Conservation (phyloP, 2,113 vertebrate species). For the Cettia cetti region DNA sequence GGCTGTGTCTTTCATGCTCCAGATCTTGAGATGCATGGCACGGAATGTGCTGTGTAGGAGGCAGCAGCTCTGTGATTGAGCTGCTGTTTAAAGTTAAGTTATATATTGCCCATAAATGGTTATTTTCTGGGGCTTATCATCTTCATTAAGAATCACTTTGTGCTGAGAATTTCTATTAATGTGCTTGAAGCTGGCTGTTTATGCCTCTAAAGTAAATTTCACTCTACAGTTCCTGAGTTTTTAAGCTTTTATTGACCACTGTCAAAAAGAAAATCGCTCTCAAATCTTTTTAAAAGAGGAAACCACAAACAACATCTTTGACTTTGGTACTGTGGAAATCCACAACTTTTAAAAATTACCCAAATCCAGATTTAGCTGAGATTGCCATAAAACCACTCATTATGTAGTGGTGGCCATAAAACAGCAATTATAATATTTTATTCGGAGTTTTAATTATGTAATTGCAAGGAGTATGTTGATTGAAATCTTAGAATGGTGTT, state of each 20-base stretch:
- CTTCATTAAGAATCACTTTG: constrained; percentile 17
- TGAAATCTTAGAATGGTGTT: neutral
- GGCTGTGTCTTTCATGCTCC: neutral
- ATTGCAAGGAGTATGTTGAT: neutral
- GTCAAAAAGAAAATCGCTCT: neutral
- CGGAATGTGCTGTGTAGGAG: neutral
- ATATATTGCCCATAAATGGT: neutral
- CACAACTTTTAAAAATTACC: neutral
- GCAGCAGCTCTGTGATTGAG: neutral
- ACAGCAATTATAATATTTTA: neutral
- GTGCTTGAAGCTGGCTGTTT: neutral
- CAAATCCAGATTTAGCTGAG: neutral
- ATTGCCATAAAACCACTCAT: neutral
- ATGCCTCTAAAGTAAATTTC: neutral
- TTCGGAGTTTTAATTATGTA: constrained; percentile 8
- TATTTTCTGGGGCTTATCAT: neutral
- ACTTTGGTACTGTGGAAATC: neutral
- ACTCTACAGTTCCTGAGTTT: neutral
- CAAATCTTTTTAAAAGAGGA: neutral
- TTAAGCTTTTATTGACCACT: neutral
- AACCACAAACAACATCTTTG: neutral
- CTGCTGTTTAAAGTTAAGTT: neutral
- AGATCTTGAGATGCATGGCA: neutral
- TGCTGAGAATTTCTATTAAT: neutral
- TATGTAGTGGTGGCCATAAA: neutral